A percentile compares a stretch with the other conserved stretches of the same genome.
These are phyloP conservation scores for Aporophyla lueneburgensis DNA, from an alignment of 2,888 invertebrate genomes.

Conservation along the genomic window DNA sequence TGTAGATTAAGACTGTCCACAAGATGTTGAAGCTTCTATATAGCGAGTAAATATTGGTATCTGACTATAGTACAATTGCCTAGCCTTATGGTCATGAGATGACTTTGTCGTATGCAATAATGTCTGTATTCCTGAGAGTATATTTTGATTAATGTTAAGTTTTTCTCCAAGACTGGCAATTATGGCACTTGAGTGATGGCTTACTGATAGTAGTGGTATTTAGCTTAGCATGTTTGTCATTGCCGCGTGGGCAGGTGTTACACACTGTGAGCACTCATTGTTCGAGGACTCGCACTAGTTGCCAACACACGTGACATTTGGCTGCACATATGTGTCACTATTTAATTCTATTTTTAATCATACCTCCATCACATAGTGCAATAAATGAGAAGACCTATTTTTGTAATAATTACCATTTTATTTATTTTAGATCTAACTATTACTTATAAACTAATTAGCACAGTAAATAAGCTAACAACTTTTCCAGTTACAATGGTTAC, in stretches of 20 bases:
- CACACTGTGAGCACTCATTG: slow-evolving; percentile 79
- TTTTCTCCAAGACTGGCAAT: slow-evolving; percentile 80
- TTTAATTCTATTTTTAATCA: slow-evolving; percentile 70
- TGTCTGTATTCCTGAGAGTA: slow-evolving; percentile 60
- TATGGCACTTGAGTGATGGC: slow-evolving; percentile 72
- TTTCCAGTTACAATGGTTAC: slow-evolving; percentile 60
- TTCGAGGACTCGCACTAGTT: slow-evolving; percentile 75
- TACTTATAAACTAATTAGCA: slow-evolving; percentile 41
- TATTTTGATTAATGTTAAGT: slow-evolving; percentile 74
- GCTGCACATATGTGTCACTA: slow-evolving; percentile 82
- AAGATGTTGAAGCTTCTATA: slow-evolving; percentile 75
- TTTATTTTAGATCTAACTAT: slow-evolving; percentile 56
- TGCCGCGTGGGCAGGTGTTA: slow-evolving; percentile 77
- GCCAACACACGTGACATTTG: slow-evolving; percentile 83
- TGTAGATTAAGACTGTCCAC: slow-evolving; percentile 75
- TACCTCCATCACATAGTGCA: slow-evolving; percentile 51
- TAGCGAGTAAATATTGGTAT: slow-evolving; percentile 62
- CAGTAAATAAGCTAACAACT: slow-evolving; percentile 40
- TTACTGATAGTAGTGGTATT: slow-evolving; percentile 72
- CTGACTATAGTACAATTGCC: slow-evolving; percentile 86
- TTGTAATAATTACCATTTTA: slow-evolving; percentile 51
- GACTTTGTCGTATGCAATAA: slow-evolving; percentile 68
- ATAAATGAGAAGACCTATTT: slow-evolving; percentile 66
- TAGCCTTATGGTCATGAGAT: slow-evolving; percentile 85
- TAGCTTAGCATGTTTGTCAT: slow-evolving; percentile 79